These are phyloP conservation scores for Diglossa cyanea DNA, from an alignment of 2,797 vertebrate genomes.

Conservation along the genomic window DNA sequence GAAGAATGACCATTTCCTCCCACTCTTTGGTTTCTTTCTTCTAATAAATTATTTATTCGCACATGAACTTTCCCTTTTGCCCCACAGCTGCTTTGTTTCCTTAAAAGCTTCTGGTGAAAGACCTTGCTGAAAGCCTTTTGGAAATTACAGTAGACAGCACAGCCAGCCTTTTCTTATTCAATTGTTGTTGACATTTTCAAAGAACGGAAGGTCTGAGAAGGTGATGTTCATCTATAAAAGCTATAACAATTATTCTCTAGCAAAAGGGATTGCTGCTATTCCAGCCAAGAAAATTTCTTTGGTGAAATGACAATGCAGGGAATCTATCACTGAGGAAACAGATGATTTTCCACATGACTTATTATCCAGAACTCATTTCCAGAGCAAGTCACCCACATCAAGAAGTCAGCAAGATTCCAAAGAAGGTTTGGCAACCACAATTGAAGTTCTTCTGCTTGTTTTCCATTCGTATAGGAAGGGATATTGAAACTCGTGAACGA, in stretches of 20 bases:
- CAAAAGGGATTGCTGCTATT: background rate
- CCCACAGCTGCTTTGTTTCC: background rate
- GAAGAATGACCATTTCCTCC: background rate
- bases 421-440: background rate
- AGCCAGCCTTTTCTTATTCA: background rate
- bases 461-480: background rate
- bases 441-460: background rate
- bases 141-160: background rate
- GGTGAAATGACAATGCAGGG: background rate
- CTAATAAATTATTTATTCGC: background rate
- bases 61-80: background rate
- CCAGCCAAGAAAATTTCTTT: background rate
- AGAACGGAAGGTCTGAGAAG: background rate
- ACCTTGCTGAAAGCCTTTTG: background rate
- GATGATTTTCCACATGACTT: background rate
- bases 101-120: slow-evolving; percentile 5
- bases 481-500: background rate
- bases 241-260: background rate
- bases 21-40: background rate
- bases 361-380: background rate
- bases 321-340: background rate
- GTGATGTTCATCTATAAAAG: background rate
- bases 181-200: slow-evolving; percentile 7
- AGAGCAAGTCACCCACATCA: background rate
- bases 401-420: background rate